phyloP scores from a whole-genome alignment of 2,113 vertebrate genomes.

The Corythornis madagascariensis region DNA sequence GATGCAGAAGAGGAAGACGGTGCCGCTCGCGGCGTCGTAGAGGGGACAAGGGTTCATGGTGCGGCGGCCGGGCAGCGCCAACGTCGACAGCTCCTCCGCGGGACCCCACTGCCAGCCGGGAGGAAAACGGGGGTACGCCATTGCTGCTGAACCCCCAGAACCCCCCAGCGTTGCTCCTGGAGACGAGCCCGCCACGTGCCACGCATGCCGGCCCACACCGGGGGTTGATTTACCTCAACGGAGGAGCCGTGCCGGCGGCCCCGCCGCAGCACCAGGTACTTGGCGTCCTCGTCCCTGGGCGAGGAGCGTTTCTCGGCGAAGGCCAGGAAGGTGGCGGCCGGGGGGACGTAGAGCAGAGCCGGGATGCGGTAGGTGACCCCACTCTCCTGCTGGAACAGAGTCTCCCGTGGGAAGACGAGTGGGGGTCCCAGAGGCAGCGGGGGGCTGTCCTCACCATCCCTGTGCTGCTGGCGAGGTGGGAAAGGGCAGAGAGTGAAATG shows the following conservation, averaged over 20 bases:
- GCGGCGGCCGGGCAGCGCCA: constrained; percentile 63
- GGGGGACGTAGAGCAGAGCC: constrained; percentile 83
- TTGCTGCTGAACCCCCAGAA: not conserved
- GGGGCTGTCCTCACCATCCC: not conserved
- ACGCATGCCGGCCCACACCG: not conserved
- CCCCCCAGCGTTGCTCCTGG: fast-evolving
- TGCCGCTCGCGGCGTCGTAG: constrained; percentile 46
- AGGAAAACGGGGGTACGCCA: too few relatives aligned
- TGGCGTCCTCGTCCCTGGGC: constrained; percentile 78
- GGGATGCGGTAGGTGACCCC: constrained; percentile 89
- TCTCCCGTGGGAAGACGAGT: not conserved
- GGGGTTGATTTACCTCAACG: constrained; percentile 75
- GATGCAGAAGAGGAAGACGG: constrained; percentile 91
- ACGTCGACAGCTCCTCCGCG: not conserved
- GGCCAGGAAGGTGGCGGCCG: constrained; percentile 80
- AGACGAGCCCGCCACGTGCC: too few relatives aligned
- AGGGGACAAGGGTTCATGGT: constrained; percentile 82
- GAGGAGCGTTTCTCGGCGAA: constrained; percentile 89
- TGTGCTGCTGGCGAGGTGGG: not conserved
- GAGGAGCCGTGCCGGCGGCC: constrained; percentile 72
- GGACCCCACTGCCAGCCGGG: constrained; percentile 68
- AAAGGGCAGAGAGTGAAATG: not conserved
- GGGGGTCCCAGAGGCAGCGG: not conserved
- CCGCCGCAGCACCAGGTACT: constrained; percentile 85
- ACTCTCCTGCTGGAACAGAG: constrained; percentile 79